Conservation (phyloP, 2,797 vertebrate species). For the Alauda arvensis region DNA sequence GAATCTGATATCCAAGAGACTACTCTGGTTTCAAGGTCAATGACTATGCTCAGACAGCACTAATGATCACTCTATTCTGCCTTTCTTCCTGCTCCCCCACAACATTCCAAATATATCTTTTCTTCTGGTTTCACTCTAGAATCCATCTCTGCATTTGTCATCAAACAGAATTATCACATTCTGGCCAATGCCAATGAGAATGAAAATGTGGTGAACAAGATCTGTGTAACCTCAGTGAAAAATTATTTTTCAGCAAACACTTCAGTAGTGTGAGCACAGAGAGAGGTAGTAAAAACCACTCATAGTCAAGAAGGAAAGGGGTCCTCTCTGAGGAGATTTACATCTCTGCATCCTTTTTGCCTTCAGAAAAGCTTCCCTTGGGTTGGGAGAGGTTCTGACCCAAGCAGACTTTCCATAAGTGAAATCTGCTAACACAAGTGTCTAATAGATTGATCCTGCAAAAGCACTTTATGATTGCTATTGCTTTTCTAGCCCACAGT, state of each 20-base stretch:
- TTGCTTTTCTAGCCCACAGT: constrained; percentile 29
- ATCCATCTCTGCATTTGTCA: not conserved
- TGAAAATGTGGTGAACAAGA: not conserved
- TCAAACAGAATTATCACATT: not conserved
- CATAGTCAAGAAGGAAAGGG: not conserved
- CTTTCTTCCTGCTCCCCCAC: not conserved
- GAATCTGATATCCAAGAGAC: not conserved
- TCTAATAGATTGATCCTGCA: not conserved
- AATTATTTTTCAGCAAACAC: not conserved
- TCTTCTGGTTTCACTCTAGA: not conserved
- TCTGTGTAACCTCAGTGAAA: not conserved
- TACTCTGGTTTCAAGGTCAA: not conserved
- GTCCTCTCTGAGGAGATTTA: not conserved
- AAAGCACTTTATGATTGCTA: not conserved
- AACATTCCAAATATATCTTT: not conserved
- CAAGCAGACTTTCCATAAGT: not conserved
- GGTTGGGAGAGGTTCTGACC: not conserved
- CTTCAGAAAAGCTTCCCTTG: not conserved
- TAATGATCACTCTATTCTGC: not conserved
- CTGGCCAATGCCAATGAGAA: not conserved
- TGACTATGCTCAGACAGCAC: not conserved
- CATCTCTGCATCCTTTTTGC: not conserved
- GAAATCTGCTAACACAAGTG: not conserved
- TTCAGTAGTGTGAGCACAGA: not conserved
- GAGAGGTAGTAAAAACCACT: not conserved